Evolutionary conservation across 2,113 vertebrate genomes (phyloP), one percentile per base, ranked within the genome.

Genomic region (Channa argus): DNA sequence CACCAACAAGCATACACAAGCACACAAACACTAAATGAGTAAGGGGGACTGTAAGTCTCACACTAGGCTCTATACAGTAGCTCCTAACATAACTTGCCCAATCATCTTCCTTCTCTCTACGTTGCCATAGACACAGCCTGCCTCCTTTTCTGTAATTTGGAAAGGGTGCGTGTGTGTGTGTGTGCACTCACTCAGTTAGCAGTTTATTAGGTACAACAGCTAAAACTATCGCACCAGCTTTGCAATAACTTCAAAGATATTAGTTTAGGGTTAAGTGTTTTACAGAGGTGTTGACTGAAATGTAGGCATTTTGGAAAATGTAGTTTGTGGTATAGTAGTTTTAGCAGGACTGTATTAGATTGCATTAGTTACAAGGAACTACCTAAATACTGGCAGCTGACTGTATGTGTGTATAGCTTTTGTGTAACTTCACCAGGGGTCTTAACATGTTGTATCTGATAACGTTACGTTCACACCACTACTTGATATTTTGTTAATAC

Each of bases 41-140:
- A 51, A 59, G 52, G 87, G 69, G 67, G 82, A 81, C 71, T 71
- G 24, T 24, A 84, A 80, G 85, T 85, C 79, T 83, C 55, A 46
- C 88, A 66, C 79, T 65, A 62, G 85, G 80, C 70, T 85, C 81
- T 84, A 72, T 80, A 85, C 76, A 63, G 80, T 72, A 73, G 80
- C 80, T 89, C 79, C 80, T 85, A 74, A 89, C 81, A 91, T 83
- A 79, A 79, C 77, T 82, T 71, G 72, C 68, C 89, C 91, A 90
- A 89, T 91, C 85, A 85, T 67, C 85, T 77, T 76, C 80, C 80
- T 79, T 86, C 74, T 75, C 56, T 79, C 72, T n/a, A 9, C 72
- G 93, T 94, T 91, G 80, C 92, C 91, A 93, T 94, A 86, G 92
- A 72, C 86, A 94, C 90, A 63, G 80, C 75, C 88, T 89, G 82